Percentiles rank a stretch among this genome's conserved stretches.
Conservation (phyloP, 2,113 vertebrate genomes). For the Salvelinus fontinalis region DNA sequence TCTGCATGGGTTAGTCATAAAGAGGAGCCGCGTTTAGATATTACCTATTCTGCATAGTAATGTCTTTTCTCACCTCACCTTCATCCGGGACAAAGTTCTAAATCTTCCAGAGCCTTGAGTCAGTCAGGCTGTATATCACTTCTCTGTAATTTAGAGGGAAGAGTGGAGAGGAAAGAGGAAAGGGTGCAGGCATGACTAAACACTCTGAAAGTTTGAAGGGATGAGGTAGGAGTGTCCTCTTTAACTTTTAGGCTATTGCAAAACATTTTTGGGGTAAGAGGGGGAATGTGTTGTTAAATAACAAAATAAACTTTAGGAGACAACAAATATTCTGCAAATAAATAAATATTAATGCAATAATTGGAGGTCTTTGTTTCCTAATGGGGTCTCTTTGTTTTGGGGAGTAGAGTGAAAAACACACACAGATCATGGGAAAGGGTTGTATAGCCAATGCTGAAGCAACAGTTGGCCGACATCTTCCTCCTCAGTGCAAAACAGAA, state of each 20-base stretch:
- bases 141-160: constrained; percentile 69
- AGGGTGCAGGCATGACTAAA: constrained; percentile 62
- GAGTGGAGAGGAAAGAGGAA: constrained; percentile 51
- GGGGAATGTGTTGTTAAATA: neutral
- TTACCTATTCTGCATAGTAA: constrained; percentile 77
- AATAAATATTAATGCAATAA: neutral
- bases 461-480: neutral
- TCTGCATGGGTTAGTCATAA: constrained; percentile 61
- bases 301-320: neutral
- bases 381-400: neutral
- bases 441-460: no score
- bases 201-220: constrained; percentile 54
- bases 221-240: constrained; percentile 43
- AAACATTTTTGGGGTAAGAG: neutral
- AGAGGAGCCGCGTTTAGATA: constrained; percentile 63
- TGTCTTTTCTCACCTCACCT: constrained; percentile 75
- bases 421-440: neutral
- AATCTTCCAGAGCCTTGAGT: constrained; percentile 74
- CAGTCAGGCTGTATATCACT: constrained; percentile 68
- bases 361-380: neutral
- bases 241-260: constrained; percentile 15
- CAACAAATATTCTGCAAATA: neutral
- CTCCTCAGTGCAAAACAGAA: neutral
- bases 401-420: no score
- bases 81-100: constrained; percentile 74